Conservation (phyloP, 2,797 vertebrate species). For the Etheostoma nigrum region DNA sequence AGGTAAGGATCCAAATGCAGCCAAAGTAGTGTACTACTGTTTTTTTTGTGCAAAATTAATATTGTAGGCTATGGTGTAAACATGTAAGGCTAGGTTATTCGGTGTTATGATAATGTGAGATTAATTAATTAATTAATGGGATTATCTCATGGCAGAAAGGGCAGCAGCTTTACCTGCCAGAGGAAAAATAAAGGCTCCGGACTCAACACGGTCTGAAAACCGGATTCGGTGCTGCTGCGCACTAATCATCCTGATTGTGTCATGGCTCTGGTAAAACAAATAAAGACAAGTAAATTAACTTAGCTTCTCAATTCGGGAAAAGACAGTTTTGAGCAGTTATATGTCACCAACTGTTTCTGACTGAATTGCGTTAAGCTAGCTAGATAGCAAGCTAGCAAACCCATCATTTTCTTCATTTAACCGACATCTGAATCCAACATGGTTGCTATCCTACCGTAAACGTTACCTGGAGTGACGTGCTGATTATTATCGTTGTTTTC, state of each 20-base stretch:
- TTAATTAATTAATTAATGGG: too few relatives aligned
- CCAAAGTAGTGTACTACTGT: neutral
- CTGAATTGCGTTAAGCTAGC: neutral
- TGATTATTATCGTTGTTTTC: slow-evolving; percentile 92
- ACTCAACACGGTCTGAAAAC: slow-evolving; percentile 88
- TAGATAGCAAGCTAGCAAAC: neutral
- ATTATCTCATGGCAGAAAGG: neutral
- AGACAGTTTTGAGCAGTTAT: rapidly evolving
- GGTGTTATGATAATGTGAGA: neutral
- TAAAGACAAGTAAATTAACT: neutral
- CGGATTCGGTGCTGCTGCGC: slow-evolving; percentile 89
- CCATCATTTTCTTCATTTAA: neutral
- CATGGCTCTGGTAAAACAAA: slow-evolving; percentile 81
- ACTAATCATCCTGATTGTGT: slow-evolving; percentile 79
- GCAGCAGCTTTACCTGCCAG: slow-evolving; percentile 87
- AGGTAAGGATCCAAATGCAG: neutral
- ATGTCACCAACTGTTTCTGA: neutral
- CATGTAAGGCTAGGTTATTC: neutral
- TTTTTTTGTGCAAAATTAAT: neutral
- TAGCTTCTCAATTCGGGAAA: rapidly evolving
- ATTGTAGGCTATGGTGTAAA: neutral
- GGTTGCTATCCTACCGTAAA: neutral
- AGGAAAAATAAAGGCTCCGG: slow-evolving; percentile 90
- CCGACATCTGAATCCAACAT: neutral
- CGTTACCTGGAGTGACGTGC: slow-evolving; percentile 88